Evolutionary conservation across 2,888 invertebrate genomes (phyloP).

Genomic region (Hirtodrosophila confusa): DNA sequence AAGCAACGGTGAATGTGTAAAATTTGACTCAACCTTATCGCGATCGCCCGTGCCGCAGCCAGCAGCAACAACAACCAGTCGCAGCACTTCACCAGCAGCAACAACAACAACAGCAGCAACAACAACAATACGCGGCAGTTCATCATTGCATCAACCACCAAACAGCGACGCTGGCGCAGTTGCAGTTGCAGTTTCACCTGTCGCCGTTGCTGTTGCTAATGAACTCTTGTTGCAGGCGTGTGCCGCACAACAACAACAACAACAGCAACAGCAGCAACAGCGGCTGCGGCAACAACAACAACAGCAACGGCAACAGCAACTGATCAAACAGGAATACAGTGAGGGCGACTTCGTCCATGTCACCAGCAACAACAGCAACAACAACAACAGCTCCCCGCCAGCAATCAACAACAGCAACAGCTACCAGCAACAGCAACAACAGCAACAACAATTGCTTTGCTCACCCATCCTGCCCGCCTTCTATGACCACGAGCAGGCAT

Average conservation of each 20-base stretch:
- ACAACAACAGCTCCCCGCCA: slow-evolving; percentile 41
- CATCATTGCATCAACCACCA: slow-evolving; percentile 69
- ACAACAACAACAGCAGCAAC: slow-evolving; percentile 27
- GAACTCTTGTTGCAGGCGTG: slow-evolving; percentile 82
- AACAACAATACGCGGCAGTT: slow-evolving; percentile 45
- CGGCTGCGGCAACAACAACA: slow-evolving; percentile 38
- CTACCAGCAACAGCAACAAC: slow-evolving; percentile 25
- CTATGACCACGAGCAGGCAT: slow-evolving; percentile 69
- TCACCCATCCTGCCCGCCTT: slow-evolving; percentile 67
- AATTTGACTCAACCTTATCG: slow-evolving; percentile 64
- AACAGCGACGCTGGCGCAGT: slow-evolving; percentile 59
- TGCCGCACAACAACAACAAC: slow-evolving; percentile 72
- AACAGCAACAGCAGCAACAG: slow-evolving; percentile 54
- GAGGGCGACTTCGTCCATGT: slow-evolving; percentile 51
- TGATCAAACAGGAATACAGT: slow-evolving; percentile 74
- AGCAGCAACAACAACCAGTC: slow-evolving; percentile 34
- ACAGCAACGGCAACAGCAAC: slow-evolving; percentile 43
- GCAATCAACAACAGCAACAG: slow-evolving; percentile 36
- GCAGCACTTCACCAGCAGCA: slow-evolving; percentile 47
- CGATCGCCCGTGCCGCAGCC: slow-evolving; percentile 76
- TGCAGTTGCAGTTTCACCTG: slow-evolving; percentile 80
- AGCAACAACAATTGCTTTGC: slow-evolving; percentile 55
- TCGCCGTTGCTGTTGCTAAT: slow-evolving; percentile 76
- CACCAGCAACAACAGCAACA: slow-evolving; percentile 48
- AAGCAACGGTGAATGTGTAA: slow-evolving; percentile 71